These are phyloP conservation scores for Oncopeltus fasciatus DNA, from an alignment of 1,140 invertebrate genomes.

Conservation along the genomic window DNA sequence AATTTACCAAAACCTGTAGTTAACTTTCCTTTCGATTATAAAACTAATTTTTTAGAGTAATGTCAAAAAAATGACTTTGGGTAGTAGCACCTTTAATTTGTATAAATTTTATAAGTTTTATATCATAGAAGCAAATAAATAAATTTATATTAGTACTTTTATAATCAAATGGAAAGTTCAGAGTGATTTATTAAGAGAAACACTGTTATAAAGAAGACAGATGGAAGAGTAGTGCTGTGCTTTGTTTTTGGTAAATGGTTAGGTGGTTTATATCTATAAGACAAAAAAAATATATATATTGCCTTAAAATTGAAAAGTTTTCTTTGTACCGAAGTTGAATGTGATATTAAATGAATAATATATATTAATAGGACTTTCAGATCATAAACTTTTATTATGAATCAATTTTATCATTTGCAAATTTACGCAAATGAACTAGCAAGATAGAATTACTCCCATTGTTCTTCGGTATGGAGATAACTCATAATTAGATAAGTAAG, in stretches of 20 bases:
- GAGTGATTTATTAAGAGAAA: background rate
- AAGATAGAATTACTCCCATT: background rate
- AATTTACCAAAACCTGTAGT: slow-evolving; percentile 6
- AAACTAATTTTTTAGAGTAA: background rate
- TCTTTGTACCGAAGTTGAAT: slow-evolving; percentile 12
- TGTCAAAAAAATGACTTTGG: too few species aligned
- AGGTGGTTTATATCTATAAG: slow-evolving; percentile 20
- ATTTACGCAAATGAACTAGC: background rate
- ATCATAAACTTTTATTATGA: too few species aligned
- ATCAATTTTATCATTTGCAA: background rate
- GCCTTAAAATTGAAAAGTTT: slow-evolving; percentile 16
- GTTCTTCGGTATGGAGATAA: slow-evolving; percentile 13
- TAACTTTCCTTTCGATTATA: slow-evolving; percentile 10
- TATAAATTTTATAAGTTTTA: too few species aligned
- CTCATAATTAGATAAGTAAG: slow-evolving; percentile 19
- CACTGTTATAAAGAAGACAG: background rate
- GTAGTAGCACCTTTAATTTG: too few species aligned
- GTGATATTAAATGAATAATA: too few species aligned
- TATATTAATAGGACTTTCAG: too few species aligned
- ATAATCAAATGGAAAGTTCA: slow-evolving; percentile 12
- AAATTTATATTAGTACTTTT: too few species aligned
- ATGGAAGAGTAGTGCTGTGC: background rate
- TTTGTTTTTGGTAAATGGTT: slow-evolving; percentile 20
- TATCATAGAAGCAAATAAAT: too few species aligned
- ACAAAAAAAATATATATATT: slow-evolving; percentile 16